Evolutionary conservation across 2,888 invertebrate genomes (phyloP).

Genomic region (Baccha elongata): DNA sequence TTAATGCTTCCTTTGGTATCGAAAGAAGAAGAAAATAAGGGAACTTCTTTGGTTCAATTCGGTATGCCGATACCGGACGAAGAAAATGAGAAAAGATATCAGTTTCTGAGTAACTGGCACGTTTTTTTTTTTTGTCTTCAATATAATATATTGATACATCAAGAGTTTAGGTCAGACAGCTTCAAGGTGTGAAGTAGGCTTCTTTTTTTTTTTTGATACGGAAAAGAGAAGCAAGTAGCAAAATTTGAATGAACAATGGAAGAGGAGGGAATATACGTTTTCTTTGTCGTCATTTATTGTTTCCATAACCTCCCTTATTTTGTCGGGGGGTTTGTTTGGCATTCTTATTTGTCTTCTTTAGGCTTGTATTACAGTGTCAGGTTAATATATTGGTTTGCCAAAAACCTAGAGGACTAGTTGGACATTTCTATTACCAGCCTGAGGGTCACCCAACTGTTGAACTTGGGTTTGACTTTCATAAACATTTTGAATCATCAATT

Average conservation of each 20-base stretch:
- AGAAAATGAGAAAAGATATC: slow-evolving; percentile 30
- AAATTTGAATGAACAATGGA: background rate
- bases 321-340: background rate
- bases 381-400: too few relatives aligned
- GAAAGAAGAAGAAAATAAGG: background rate
- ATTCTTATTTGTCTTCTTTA: background rate
- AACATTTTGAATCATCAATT: too few relatives aligned
- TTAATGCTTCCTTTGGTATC: slow-evolving; percentile 2
- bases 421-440: too few relatives aligned
- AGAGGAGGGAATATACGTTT: background rate
- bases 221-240: background rate
- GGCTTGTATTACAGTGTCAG: background rate
- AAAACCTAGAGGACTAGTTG: too few relatives aligned
- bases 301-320: too few relatives aligned
- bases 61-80: background rate
- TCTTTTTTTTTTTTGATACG: background rate
- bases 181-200: slow-evolving; percentile 24
- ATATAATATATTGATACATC: slow-evolving; percentile 17
- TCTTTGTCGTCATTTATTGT: too few relatives aligned
- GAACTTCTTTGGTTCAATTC: background rate
- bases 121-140: background rate
- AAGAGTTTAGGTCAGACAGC: slow-evolving; percentile 32
- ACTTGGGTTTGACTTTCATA: too few relatives aligned
- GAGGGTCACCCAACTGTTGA: too few relatives aligned
- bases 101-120: slow-evolving; percentile 19